Conservation (phyloP, 2,888 invertebrate species). For the Eutolmus rufibarbis region DNA sequence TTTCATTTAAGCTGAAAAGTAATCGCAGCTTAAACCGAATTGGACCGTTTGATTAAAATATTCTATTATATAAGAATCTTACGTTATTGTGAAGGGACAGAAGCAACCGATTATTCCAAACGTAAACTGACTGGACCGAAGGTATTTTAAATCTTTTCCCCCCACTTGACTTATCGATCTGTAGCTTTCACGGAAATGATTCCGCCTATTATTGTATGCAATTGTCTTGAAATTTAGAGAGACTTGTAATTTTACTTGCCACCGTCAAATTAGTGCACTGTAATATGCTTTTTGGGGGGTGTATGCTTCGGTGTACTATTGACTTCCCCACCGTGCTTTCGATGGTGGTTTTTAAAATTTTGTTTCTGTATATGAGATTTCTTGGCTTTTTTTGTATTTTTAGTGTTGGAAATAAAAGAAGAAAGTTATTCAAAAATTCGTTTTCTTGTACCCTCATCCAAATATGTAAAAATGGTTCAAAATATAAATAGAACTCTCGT, state of each 20-base stretch:
- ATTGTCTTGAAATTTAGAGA: background rate
- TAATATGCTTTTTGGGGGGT: background rate
- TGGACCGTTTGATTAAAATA: background rate
- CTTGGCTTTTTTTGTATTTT: background rate
- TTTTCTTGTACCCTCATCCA: background rate
- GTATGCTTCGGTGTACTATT: background rate
- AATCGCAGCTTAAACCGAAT: background rate
- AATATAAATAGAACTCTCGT: no score
- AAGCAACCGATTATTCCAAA: background rate
- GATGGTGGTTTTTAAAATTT: background rate
- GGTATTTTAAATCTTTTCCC: background rate
- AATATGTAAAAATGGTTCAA: background rate
- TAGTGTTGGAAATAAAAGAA: background rate
- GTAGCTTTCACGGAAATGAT: background rate
- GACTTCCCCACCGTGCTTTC: background rate
- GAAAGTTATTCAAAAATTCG: background rate
- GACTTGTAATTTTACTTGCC: background rate
- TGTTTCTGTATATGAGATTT: background rate
- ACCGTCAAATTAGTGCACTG: background rate
- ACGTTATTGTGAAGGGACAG: background rate
- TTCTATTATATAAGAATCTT: background rate
- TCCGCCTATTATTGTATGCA: background rate
- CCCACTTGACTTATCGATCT: background rate
- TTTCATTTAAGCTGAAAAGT: constrained; percentile 9
- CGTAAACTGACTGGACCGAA: background rate